A percentile compares a stretch with the other conserved stretches of the same genome.
phyloP scores from a whole-genome alignment of 2,113 vertebrate species.

The Micronisus gabar region DNA sequence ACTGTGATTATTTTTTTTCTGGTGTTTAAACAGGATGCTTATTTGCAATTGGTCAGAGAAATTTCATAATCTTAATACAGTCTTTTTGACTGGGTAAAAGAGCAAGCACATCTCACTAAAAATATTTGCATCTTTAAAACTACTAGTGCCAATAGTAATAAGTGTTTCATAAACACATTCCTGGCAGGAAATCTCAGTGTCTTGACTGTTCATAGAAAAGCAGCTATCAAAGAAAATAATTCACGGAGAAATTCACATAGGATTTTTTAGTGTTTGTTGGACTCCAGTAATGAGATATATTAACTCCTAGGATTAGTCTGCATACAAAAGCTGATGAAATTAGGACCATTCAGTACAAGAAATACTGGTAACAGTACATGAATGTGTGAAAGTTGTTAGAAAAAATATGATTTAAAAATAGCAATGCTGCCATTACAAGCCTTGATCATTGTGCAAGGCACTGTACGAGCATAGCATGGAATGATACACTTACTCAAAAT shows the following conservation, averaged over 20 bases:
- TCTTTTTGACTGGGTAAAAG: not conserved
- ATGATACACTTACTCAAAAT: not conserved
- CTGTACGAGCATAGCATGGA: fast-evolving
- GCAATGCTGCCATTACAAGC: not conserved
- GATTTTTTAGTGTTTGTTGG: not conserved
- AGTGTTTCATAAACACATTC: not conserved
- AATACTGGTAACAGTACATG: not conserved
- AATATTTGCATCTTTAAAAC: not conserved
- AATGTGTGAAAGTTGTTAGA: not conserved
- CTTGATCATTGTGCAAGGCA: not conserved
- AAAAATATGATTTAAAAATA: not conserved
- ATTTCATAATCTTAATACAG: not conserved
- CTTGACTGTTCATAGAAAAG: not conserved
- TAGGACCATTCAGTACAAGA: not conserved
- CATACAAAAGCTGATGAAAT: not conserved
- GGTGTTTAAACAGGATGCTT: not conserved
- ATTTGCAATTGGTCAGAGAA: not conserved
- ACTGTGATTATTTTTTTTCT: not conserved
- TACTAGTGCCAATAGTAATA: not conserved
- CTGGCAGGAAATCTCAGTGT: not conserved
- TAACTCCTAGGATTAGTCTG: not conserved
- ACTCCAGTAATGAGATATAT: not conserved
- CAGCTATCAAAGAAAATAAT: not conserved
- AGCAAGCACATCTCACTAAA: not conserved
- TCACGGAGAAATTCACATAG: not conserved